Conservation (phyloP, 1,140 invertebrate species). For the Megalopta genalis region DNA sequence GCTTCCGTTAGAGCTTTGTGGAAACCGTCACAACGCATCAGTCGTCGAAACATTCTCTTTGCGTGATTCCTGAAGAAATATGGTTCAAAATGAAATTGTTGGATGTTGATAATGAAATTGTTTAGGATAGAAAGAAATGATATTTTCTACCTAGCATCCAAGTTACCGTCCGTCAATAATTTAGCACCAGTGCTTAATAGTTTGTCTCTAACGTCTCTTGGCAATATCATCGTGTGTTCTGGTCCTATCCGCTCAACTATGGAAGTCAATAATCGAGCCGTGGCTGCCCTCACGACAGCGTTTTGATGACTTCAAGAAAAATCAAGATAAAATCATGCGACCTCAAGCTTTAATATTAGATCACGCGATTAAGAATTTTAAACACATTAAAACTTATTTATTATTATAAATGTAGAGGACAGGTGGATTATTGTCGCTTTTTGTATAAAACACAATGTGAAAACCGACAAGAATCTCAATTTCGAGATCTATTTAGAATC, state of each 20-base stretch:
- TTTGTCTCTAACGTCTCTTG: constrained; percentile 89
- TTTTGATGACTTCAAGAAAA: constrained; percentile 89
- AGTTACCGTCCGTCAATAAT: constrained; percentile 91
- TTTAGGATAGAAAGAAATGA: too few relatives aligned
- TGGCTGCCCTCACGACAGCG: constrained; percentile 88
- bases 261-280: constrained; percentile 88
- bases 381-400: too few relatives aligned
- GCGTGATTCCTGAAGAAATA: constrained; percentile 82
- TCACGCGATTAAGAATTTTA: too few relatives aligned
- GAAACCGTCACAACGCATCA: constrained; percentile 84
- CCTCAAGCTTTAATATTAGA: too few relatives aligned
- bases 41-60: constrained; percentile 83
- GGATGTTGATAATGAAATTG: too few relatives aligned
- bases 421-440: too few relatives aligned
- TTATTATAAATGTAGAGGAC: too few relatives aligned
- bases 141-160: constrained; percentile 87
- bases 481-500: too few relatives aligned
- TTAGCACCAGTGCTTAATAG: constrained; percentile 90
- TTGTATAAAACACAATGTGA: too few relatives aligned
- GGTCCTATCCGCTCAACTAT: constrained; percentile 87
- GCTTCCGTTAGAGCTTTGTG: constrained; percentile 84
- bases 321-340: too few relatives aligned
- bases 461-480: too few relatives aligned
- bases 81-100: background rate
- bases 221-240: constrained; percentile 86